Evolutionary conservation across 1,140 invertebrate genomes (phyloP).

Genomic region (Pissodes strobi): DNA sequence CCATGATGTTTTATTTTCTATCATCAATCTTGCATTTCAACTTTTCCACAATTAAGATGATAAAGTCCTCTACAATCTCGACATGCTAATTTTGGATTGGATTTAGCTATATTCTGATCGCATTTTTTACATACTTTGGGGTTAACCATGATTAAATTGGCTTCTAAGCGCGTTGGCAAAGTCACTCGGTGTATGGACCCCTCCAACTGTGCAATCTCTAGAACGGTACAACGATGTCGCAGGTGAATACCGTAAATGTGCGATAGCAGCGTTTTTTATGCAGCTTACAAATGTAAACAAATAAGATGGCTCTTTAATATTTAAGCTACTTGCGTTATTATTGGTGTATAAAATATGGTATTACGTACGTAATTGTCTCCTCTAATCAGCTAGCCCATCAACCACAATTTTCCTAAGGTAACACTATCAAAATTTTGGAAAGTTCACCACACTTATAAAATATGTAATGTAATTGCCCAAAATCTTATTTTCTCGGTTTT

Average conservation of each 20-base stretch:
- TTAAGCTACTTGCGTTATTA: neutral
- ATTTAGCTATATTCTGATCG: neutral
- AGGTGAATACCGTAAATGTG: neutral
- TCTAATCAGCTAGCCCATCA: neutral
- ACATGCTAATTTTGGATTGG: too few species aligned
- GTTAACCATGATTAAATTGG: neutral
- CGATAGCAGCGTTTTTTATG: neutral
- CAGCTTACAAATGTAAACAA: neutral
- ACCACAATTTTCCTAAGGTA: neutral
- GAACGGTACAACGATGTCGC: too few species aligned
- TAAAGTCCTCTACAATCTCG: too few species aligned
- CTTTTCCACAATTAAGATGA: too few species aligned
- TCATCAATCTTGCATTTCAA: too few species aligned
- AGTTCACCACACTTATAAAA: too few species aligned
- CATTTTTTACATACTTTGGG: too few species aligned
- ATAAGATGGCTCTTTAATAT: neutral
- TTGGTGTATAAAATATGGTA: neutral
- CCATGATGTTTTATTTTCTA: too few species aligned
- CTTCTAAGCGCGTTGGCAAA: neutral
- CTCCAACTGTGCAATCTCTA: neutral
- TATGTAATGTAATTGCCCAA: too few species aligned
- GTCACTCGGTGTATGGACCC: neutral
- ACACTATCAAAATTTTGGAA: neutral
- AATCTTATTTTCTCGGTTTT: too few species aligned
- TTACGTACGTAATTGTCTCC: neutral